Evolutionary conservation across 2,888 invertebrate species (phyloP).

Genomic region (Agrochola lota): DNA sequence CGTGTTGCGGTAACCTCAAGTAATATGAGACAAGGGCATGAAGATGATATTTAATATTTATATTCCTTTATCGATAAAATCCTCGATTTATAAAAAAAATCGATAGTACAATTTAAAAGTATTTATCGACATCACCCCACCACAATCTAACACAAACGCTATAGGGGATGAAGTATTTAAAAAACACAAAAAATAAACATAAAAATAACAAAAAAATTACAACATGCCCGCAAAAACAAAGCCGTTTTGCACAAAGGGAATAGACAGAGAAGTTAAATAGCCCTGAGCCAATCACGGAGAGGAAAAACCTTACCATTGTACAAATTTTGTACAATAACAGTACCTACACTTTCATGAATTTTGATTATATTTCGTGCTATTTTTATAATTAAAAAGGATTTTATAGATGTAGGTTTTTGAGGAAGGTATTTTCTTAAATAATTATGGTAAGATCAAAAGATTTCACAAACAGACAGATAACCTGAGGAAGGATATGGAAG

Average conservation of each 20-base stretch:
- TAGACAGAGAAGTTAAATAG: conserved; percentile 53
- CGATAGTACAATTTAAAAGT: background rate
- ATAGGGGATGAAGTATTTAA: conserved; percentile 37
- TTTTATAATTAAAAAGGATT: conserved; percentile 29
- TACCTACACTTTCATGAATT: conserved; percentile 17
- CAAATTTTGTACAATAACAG: conserved; percentile 46
- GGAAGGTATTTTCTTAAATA: background rate
- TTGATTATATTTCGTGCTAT: conserved; percentile 5
- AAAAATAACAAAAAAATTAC: conserved; percentile 42
- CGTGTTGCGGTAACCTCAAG: too few relatives aligned
- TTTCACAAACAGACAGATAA: background rate
- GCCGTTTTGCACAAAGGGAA: conserved; percentile 52
- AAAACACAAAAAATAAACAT: conserved; percentile 25
- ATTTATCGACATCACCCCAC: conserved; percentile 34
- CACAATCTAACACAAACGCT: conserved; percentile 41
- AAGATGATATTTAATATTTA: too few relatives aligned
- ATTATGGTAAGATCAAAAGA: background rate
- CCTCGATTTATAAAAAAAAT: background rate
- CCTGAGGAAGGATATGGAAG: background rate
- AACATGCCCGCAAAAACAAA: conserved; percentile 59
- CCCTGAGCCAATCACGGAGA: conserved; percentile 59
- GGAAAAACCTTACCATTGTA: conserved; percentile 33
- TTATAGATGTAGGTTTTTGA: background rate
- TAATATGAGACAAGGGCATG: too few relatives aligned
- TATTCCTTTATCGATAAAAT: background rate